These are phyloP conservation scores for Toxotes jaculatrix DNA, from an alignment of 2,113 vertebrate species.

Conservation along the genomic window DNA sequence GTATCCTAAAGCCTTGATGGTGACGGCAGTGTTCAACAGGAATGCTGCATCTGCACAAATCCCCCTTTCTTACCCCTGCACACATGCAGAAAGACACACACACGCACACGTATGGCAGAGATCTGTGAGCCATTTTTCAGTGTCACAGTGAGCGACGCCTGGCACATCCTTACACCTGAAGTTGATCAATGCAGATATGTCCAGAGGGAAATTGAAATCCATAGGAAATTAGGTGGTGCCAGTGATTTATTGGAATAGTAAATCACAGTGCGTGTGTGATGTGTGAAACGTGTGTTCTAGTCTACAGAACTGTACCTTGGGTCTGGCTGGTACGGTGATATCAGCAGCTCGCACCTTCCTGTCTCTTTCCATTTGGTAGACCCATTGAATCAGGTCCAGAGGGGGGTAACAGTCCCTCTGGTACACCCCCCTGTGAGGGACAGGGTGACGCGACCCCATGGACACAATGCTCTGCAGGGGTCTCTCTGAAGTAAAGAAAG, in stretches of 20 bases:
- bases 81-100: conserved; percentile 19
- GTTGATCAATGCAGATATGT: conserved; percentile 84
- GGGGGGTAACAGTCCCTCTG: conserved; percentile 38
- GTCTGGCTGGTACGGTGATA: conserved; percentile 53
- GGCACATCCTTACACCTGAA: conserved; percentile 81
- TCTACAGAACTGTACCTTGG: conserved; percentile 70
- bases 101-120: conserved; percentile 44
- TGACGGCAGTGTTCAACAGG: conserved; percentile 56
- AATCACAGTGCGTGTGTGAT: conserved; percentile 70
- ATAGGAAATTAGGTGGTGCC: conserved; percentile 82
- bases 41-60: conserved; percentile 78
- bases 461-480: conserved; percentile 67
- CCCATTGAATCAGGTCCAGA: conserved; percentile 68
- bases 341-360: conserved; percentile 63
- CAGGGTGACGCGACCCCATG: conserved; percentile 65
- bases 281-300: conserved; percentile 52
- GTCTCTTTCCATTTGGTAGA: conserved; percentile 71
- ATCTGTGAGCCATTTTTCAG: conserved; percentile 77
- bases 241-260: conserved; percentile 85
- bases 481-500: conserved; percentile 46
- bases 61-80: conserved; percentile 14
- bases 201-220: conserved; percentile 85
- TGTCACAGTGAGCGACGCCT: conserved; percentile 79
- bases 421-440: conserved; percentile 48
- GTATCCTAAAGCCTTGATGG: conserved; percentile 68